phyloP scores from a whole-genome alignment of 1,140 invertebrate genomes.

The Zophobas morio region DNA sequence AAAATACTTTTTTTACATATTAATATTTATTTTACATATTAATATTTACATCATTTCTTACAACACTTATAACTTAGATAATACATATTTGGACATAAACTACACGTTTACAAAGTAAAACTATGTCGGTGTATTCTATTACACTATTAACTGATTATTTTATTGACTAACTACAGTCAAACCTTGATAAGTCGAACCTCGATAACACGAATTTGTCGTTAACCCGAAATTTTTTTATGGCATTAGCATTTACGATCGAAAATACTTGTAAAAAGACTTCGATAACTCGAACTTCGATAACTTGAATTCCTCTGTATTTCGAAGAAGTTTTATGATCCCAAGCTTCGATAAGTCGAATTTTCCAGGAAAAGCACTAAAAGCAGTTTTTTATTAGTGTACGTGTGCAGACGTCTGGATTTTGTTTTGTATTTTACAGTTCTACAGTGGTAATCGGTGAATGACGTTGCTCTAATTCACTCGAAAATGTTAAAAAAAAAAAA shows the following conservation, averaged over 20 bases:
- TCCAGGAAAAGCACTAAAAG: neutral
- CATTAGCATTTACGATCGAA: neutral
- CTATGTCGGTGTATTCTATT: too few species aligned
- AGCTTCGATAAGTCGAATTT: conserved; percentile 21
- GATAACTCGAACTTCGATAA: conserved; percentile 43
- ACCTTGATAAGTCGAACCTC: conserved; percentile 44
- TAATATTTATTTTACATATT: too few species aligned
- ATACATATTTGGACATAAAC: too few species aligned
- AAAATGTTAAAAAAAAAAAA: too few species aligned
- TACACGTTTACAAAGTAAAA: too few species aligned
- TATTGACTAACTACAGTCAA: neutral
- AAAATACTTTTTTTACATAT: too few species aligned
- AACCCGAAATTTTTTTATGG: conserved; percentile 39
- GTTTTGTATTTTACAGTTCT: too few species aligned
- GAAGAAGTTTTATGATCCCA: conserved; percentile 14
- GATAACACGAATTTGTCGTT: conserved; percentile 41
- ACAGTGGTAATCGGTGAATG: too few species aligned
- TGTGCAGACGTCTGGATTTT: neutral
- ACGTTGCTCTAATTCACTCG: too few species aligned
- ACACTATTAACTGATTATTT: too few species aligned
- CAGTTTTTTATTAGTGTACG: conserved; percentile 4
- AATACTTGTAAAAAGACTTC: conserved; percentile 9
- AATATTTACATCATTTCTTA: too few species aligned
- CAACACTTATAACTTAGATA: too few species aligned
- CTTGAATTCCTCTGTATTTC: conserved; percentile 43